Evolutionary conservation across 2,888 invertebrate species (phyloP), one percentile per base, ranked within the genome.

Genomic region (Ashinkailepas kermadecensis): DNA sequence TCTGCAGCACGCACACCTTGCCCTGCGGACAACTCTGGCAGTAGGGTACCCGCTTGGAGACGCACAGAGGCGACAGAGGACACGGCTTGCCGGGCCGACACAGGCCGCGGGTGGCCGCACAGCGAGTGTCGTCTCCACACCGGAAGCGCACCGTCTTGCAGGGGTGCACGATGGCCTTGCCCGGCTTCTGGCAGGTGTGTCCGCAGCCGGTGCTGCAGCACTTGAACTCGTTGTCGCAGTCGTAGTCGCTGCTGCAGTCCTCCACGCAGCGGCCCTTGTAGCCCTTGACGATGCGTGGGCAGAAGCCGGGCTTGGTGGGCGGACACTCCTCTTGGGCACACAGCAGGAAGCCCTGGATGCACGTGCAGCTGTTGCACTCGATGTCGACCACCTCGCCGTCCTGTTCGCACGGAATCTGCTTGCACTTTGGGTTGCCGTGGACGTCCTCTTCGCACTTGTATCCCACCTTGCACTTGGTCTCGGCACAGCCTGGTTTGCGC

Each of bases 261-360:
- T 78, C 78, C 78, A 78, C 78, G 57, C 78, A 78, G 56, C 57
- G 78, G n/a, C 78, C 78, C 78, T 78, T 78, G 57, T 78, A 78
- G 78, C 78, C 78, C 78, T 78, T 78, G 78, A 57, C 57, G 57
- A 78, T 1, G 54, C 78, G 78, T 18, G 78, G 78, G n/a, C 78
- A 78, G n/a, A 78, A 78, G 56, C 78, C 78, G 57, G 78, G 56
- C 57, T 78, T 78, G 21, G 57, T n/a, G 7, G 78, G 56, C 18
- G 78, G 56, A 21, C 78, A 78, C 57, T 78, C 78, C 57, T 78
- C 78, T n/a, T 78, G 78, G 21, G 78, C 18, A n/a, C 78, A 78
- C 21, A 78, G 78, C 78, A 78, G 78, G 78, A 78, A 78, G 54
- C 78, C 78, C 78, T 78, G 78, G 78, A 78, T 78, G 57, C 78